Conservation (phyloP, 2,113 vertebrate genomes). For the Forbesichthys agassizii region DNA sequence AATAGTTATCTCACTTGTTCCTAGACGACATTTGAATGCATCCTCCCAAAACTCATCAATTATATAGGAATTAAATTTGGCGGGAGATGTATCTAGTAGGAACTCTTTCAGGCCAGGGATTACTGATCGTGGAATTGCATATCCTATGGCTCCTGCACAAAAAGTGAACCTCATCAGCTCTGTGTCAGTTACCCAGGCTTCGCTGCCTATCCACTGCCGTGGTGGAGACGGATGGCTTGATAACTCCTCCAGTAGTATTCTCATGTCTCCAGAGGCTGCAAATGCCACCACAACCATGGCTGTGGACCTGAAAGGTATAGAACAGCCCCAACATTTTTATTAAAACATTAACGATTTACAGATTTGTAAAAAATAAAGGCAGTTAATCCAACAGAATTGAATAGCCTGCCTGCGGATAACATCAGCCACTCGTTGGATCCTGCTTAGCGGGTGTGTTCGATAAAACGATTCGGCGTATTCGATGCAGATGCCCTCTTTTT, state of each 20-base stretch:
- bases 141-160: slow-evolving; percentile 60
- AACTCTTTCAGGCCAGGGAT: slow-evolving; percentile 72
- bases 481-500: slow-evolving; percentile 68
- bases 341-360: not conserved
- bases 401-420: slow-evolving; percentile 60
- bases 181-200: slow-evolving; percentile 66
- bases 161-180: slow-evolving; percentile 48
- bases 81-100: slow-evolving; percentile 52
- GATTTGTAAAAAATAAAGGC: not conserved
- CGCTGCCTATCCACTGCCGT: slow-evolving; percentile 73
- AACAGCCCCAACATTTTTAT: not conserved
- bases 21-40: slow-evolving; percentile 63
- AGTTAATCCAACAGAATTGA: not conserved
- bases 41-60: slow-evolving; percentile 73
- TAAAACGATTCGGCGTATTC: slow-evolving; percentile 68
- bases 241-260: slow-evolving; percentile 61
- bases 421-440: slow-evolving; percentile 59
- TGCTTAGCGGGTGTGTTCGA: slow-evolving; percentile 50
- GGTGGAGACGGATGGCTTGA: slow-evolving; percentile 35
- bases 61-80: slow-evolving; percentile 41
- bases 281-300: slow-evolving; percentile 72
- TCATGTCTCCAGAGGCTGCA: slow-evolving; percentile 52
- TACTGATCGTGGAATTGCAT: slow-evolving; percentile 55
- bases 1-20: slow-evolving; percentile 34
- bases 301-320: slow-evolving; percentile 48